These are phyloP conservation scores for Danionella cerebrum DNA, from an alignment of 2,113 vertebrate genomes.

Conservation along the genomic window DNA sequence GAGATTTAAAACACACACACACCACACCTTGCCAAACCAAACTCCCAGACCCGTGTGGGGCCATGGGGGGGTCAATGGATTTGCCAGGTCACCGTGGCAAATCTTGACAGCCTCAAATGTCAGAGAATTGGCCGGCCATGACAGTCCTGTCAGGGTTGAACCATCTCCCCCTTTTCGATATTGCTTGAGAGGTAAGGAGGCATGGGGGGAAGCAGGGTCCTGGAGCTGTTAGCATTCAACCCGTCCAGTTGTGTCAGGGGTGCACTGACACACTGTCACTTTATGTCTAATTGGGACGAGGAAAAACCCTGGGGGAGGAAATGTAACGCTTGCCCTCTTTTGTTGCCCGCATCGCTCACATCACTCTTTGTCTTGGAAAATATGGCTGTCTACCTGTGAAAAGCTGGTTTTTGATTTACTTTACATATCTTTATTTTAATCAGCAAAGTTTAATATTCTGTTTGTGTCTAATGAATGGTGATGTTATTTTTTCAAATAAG, in stretches of 20 bases:
- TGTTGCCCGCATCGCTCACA: neutral
- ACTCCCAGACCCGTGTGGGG: neutral
- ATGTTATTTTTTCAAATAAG: no score
- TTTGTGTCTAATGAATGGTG: no score
- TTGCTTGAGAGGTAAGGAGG: conserved; percentile 14
- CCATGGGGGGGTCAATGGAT: conserved; percentile 50
- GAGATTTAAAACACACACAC: neutral
- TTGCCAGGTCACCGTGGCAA: conserved; percentile 54
- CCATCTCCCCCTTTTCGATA: conserved; percentile 31
- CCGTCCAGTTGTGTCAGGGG: conserved; percentile 64
- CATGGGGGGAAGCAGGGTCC: conserved; percentile 33
- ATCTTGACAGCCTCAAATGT: conserved; percentile 58
- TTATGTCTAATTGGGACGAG: conserved; percentile 64
- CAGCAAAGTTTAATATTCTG: no score
- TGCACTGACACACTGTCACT: conserved; percentile 61
- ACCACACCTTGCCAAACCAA: conserved; percentile 5
- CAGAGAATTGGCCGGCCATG: conserved; percentile 51
- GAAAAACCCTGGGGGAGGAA: conserved; percentile 49
- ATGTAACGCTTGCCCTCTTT: conserved; percentile 35
- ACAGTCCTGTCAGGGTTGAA: conserved; percentile 48
- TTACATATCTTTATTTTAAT: neutral
- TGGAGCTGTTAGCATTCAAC: conserved; percentile 41
- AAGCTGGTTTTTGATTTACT: neutral
- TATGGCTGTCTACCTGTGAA: conserved; percentile 22
- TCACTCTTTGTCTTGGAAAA: conserved; percentile 1